These are phyloP conservation scores for Hippocampus mohnikei DNA, from an alignment of 2,113 vertebrate genomes.

Conservation along the genomic window DNA sequence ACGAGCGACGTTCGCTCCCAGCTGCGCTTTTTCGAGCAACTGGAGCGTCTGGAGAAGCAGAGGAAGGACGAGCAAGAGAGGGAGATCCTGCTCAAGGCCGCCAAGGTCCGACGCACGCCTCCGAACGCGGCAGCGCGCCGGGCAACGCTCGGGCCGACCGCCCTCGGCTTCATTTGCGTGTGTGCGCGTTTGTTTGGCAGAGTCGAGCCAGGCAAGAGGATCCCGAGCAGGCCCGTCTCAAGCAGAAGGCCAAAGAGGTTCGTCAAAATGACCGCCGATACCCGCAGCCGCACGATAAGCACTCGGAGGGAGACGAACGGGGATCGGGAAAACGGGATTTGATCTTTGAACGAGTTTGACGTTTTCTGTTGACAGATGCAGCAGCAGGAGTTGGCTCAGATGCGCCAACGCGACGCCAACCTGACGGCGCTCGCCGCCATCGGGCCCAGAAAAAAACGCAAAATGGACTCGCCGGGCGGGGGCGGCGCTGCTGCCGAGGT, in stretches of 20 bases:
- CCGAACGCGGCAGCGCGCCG: neutral
- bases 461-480: constrained; percentile 60
- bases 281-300: too few relatives aligned
- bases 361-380: constrained; percentile 63
- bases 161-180: neutral
- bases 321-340: neutral
- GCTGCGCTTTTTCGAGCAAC: constrained; percentile 80
- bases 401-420: constrained; percentile 74
- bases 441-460: constrained; percentile 69
- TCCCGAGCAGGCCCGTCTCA: constrained; percentile 80
- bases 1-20: constrained; percentile 77
- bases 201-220: constrained; percentile 83
- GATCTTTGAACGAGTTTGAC: neutral
- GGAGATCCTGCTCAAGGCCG: constrained; percentile 80
- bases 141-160: neutral
- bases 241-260: constrained; percentile 87
- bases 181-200: constrained; percentile 49
- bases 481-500: constrained; percentile 53
- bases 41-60: constrained; percentile 81
- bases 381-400: constrained; percentile 72
- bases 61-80: constrained; percentile 83
- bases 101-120: constrained; percentile 60
- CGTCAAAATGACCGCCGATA: too few relatives aligned
- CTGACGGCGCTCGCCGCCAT: constrained; percentile 67
- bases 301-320: too few relatives aligned